Evolutionary conservation across 2,888 invertebrate genomes (phyloP).

Genomic region (Ichneumoninae sp.): DNA sequence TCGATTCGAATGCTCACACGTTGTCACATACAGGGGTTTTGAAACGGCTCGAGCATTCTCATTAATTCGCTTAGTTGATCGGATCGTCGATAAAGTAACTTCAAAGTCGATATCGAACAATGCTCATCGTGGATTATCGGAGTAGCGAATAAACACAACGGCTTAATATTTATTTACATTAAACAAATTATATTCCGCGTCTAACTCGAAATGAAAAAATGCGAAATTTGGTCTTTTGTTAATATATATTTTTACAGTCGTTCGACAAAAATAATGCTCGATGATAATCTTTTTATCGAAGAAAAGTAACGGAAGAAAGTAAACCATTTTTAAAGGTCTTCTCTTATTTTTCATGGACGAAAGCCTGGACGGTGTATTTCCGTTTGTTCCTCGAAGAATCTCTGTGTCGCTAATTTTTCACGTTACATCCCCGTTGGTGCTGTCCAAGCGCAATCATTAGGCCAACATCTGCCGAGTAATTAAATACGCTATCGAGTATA

Average conservation of each 20-base stretch:
- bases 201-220: no score
- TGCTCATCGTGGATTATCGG: no score
- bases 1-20: not conserved
- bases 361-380: not conserved
- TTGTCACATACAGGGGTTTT: not conserved
- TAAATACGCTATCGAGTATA: slow-evolving; percentile 29
- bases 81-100: no score
- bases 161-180: no score
- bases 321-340: not conserved
- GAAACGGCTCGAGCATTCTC: not conserved
- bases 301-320: not conserved
- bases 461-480: slow-evolving; percentile 59
- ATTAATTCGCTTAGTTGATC: not conserved
- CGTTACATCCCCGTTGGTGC: not conserved
- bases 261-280: not conserved
- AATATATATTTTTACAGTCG: not conserved
- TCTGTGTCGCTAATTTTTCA: not conserved
- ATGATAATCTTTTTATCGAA: slow-evolving; percentile 7
- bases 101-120: no score
- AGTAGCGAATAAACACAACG: no score
- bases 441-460: slow-evolving; percentile 31
- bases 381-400: not conserved
- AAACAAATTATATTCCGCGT: no score
- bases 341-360: not conserved
- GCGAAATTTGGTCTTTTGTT: not conserved